Percentiles rank a stretch among this genome's conserved stretches.
Conservation (phyloP, 2,113 vertebrate genomes). For the Okapia johnstoni region DNA sequence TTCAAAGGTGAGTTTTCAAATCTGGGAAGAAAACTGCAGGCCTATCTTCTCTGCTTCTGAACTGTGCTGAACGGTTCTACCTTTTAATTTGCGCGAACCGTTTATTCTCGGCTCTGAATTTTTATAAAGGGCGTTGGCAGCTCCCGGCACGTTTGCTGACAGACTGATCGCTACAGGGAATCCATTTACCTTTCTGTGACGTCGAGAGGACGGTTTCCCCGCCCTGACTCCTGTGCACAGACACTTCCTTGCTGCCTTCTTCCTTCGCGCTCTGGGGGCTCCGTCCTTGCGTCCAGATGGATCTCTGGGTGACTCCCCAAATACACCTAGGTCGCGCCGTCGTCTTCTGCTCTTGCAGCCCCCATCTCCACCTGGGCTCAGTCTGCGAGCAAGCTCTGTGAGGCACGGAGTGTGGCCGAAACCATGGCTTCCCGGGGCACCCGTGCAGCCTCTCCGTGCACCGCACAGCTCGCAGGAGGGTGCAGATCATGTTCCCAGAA, state of each 20-base stretch:
- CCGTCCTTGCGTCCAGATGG: constrained; percentile 72
- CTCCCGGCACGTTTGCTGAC: not conserved
- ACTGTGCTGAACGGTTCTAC: not conserved
- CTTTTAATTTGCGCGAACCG: not conserved
- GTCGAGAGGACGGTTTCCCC: constrained; percentile 76
- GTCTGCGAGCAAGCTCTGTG: not conserved
- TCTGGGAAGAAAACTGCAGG: rapidly evolving
- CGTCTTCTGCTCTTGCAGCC: not conserved
- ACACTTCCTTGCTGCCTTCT: constrained; percentile 52
- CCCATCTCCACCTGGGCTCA: not conserved
- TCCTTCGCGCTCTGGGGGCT: constrained; percentile 57
- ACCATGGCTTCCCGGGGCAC: not conserved
- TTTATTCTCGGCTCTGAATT: not conserved
- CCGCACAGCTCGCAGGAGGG: constrained; percentile 38
- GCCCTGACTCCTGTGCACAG: constrained; percentile 72
- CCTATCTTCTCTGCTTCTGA: not conserved
- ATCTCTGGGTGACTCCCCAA: not conserved
- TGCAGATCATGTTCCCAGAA: constrained; percentile 66
- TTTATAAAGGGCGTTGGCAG: not conserved
- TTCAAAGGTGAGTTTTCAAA: not conserved
- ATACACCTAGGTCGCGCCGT: not conserved
- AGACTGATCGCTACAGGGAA: not conserved
- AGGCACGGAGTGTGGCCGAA: rapidly evolving
- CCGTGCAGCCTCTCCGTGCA: constrained; percentile 33
- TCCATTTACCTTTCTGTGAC: constrained; percentile 86